A percentile compares a stretch with the other conserved stretches of the same genome.
Evolutionary conservation across 1,140 invertebrate species (phyloP).

Genomic region (Conus ventricosus): DNA sequence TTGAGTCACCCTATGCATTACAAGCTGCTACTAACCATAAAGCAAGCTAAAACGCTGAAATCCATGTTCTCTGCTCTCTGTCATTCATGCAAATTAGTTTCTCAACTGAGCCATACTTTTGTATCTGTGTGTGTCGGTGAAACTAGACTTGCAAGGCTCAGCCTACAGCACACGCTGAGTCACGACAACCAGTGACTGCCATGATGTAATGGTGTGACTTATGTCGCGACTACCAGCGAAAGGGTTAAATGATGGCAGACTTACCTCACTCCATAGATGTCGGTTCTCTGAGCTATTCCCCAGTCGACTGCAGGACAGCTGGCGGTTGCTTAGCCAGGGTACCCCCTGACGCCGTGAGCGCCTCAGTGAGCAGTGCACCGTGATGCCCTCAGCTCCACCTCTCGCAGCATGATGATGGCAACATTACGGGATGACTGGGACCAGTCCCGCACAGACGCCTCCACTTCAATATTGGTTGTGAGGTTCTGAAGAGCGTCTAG

Average conservation of each 20-base stretch:
- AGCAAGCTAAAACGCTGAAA: too few species aligned
- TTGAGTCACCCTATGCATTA: too few species aligned
- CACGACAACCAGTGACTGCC: too few species aligned
- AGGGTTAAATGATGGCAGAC: background rate
- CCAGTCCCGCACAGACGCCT: slow-evolving; percentile 21
- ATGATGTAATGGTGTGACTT: too few species aligned
- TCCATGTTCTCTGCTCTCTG: too few species aligned
- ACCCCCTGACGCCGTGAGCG: background rate
- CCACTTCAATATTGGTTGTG: slow-evolving; percentile 18
- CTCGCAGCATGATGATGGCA: slow-evolving; percentile 28
- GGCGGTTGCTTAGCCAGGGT: background rate
- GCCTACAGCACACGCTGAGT: too few species aligned
- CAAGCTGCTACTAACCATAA: too few species aligned
- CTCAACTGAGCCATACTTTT: too few species aligned
- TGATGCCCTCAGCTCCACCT: slow-evolving; percentile 9
- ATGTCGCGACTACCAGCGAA: too few species aligned
- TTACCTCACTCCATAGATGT: slow-evolving; percentile 31
- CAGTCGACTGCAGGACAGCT: slow-evolving; percentile 32
- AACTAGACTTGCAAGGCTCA: too few species aligned
- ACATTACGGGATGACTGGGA: slow-evolving; percentile 28
- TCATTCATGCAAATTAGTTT: too few species aligned
- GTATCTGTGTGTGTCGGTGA: too few species aligned
- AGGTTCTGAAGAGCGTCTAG: slow-evolving; percentile 37
- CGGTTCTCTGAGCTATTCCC: slow-evolving; percentile 31
- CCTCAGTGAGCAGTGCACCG: slow-evolving; percentile 36